Conservation (phyloP, 2,888 invertebrate species). For the Portevinia maculata region DNA sequence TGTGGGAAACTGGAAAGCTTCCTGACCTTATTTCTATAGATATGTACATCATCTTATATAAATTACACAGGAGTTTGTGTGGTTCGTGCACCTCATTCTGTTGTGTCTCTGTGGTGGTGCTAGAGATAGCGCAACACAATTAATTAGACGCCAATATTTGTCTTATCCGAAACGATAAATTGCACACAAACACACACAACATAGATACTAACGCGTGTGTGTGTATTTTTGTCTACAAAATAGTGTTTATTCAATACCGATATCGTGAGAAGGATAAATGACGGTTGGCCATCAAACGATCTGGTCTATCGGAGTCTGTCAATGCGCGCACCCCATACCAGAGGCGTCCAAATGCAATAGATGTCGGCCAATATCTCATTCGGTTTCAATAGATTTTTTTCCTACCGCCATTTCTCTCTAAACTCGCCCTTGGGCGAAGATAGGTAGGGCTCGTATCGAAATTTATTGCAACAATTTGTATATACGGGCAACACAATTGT, state of each 20-base stretch:
- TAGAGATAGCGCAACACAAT: conserved; percentile 52
- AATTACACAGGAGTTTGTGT: conserved; percentile 35
- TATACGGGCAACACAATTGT: conserved; percentile 54
- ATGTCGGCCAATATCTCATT: conserved; percentile 74
- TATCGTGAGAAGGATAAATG: conserved; percentile 73
- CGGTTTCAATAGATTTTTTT: conserved; percentile 68
- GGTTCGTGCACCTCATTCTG: conserved; percentile 61
- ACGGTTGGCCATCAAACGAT: conserved; percentile 70
- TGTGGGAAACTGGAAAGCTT: conserved; percentile 43
- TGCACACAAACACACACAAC: conserved; percentile 30
- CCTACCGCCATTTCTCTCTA: conserved; percentile 45
- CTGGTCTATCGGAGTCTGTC: conserved; percentile 59
- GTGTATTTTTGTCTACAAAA: conserved; percentile 24
- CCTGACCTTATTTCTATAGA: conserved; percentile 28
- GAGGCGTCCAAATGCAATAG: conserved; percentile 58
- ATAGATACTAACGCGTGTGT: not conserved
- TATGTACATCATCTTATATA: conserved; percentile 9
- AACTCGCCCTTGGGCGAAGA: conserved; percentile 37
- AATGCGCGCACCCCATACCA: conserved; percentile 44
- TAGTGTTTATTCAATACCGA: conserved; percentile 54
- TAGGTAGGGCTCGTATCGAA: conserved; percentile 49
- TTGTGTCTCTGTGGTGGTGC: not conserved
- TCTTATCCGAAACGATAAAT: conserved; percentile 72
- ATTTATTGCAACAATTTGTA: conserved; percentile 73
- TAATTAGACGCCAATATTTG: conserved; percentile 74